These are phyloP conservation scores for Megaustenia siamemsis DNA, from an alignment of 2,888 invertebrate species.

Conservation along the genomic window DNA sequence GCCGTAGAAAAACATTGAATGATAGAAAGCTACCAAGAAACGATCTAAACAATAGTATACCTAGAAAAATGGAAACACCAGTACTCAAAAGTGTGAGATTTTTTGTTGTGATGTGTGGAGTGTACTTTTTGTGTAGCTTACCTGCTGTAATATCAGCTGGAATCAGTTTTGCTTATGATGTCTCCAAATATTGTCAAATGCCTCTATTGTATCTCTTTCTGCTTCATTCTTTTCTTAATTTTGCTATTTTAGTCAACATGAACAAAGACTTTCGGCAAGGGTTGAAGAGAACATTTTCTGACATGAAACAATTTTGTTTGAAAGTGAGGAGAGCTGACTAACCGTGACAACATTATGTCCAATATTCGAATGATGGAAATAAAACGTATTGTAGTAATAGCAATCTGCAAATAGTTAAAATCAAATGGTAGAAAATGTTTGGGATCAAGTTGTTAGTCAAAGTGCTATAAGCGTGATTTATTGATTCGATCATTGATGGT, in stretches of 20 bases:
- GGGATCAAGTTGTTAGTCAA: too few species aligned
- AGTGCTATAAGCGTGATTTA: too few species aligned
- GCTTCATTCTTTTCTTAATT: background rate
- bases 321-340: too few species aligned
- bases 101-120: background rate
- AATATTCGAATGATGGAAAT: too few species aligned
- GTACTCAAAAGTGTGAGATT: background rate
- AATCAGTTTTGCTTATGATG: background rate
- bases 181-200: background rate
- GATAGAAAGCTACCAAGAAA: background rate
- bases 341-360: too few species aligned
- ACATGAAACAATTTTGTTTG: too few species aligned
- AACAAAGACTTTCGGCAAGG: background rate
- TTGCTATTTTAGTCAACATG: background rate
- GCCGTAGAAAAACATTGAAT: background rate
- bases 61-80: background rate
- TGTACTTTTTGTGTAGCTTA: background rate
- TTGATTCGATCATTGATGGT: too few species aligned
- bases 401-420: too few species aligned
- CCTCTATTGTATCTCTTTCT: background rate
- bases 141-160: background rate
- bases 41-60: background rate
- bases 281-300: background rate
- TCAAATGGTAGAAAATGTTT: too few species aligned
- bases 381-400: too few species aligned